Conservation (phyloP, 2,113 vertebrate species). For the Rhinoderma darwinii region DNA sequence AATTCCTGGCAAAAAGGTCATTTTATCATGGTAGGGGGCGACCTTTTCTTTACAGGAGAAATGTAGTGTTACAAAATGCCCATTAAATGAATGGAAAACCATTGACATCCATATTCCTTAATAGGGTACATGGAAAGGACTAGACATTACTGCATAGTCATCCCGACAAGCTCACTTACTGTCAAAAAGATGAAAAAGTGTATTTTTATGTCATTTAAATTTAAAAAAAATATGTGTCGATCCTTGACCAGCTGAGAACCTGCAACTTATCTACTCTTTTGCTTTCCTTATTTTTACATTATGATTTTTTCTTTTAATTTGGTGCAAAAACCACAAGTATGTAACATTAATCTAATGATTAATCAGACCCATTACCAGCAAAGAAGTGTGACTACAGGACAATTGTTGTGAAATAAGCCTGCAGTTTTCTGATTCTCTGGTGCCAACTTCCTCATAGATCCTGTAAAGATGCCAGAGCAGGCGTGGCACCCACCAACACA, state of each 20-base stretch:
- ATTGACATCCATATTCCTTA: no score
- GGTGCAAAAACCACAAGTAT: conserved; percentile 6
- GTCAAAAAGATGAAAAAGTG: no score
- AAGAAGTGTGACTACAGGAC: conserved; percentile 8
- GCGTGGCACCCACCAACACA: background rate
- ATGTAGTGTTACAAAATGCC: no score
- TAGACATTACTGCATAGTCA: no score
- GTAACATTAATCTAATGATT: conserved; percentile 15
- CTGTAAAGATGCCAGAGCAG: background rate
- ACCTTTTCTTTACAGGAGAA: no score
- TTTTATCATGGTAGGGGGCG: no score
- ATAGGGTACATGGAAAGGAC: no score
- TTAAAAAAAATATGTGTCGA: no score
- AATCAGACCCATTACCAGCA: background rate
- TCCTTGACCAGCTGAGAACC: background rate
- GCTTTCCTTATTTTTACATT: background rate
- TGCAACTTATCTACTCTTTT: background rate
- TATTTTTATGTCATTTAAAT: no score
- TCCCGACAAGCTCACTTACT: no score
- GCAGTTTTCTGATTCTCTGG: background rate
- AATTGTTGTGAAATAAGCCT: conserved; percentile 16
- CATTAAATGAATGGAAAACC: no score
- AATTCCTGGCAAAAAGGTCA: no score
- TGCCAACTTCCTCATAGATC: conserved; percentile 33
- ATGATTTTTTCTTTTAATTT: background rate